phyloP scores from a whole-genome alignment of 2,888 invertebrate genomes.

The Opisthograptis luteolata region DNA sequence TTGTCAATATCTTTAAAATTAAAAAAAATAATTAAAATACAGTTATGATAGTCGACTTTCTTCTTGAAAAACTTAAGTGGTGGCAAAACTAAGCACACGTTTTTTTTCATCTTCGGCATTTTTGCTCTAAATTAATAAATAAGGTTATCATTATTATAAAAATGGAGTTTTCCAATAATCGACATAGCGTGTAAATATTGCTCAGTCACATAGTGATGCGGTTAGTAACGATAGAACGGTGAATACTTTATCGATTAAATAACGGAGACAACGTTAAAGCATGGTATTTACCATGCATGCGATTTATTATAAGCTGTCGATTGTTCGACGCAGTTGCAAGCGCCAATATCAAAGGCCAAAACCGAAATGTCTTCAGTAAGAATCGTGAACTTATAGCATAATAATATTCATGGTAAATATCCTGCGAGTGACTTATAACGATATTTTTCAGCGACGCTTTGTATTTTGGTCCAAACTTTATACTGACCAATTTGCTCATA shows the following conservation, averaged over 20 bases:
- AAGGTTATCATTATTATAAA: constrained; percentile 28
- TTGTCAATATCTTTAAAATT: constrained; percentile 28
- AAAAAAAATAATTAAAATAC: constrained; percentile 28
- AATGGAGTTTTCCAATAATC: constrained; percentile 47
- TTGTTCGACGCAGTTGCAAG: neutral
- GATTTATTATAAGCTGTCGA: neutral
- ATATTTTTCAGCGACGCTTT: constrained; percentile 56
- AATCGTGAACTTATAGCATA: neutral
- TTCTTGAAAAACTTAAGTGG: constrained; percentile 43
- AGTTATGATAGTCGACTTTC: constrained; percentile 30
- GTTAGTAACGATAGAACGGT: constrained; percentile 34
- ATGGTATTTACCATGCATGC: constrained; percentile 1
- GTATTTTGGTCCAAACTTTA: constrained; percentile 67
- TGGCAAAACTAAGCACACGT: constrained; percentile 65
- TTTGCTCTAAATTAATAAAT: constrained; percentile 55
- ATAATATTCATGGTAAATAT: constrained; percentile 31
- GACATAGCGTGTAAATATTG: constrained; percentile 63
- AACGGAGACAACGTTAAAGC: constrained; percentile 15
- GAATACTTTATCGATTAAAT: constrained; percentile 34
- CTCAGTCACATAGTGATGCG: constrained; percentile 61
- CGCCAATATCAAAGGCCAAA: neutral
- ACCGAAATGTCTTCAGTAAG: neutral
- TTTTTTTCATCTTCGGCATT: constrained; percentile 60
- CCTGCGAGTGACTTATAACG: constrained; percentile 11
- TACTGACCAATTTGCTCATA: constrained; percentile 75